These are phyloP conservation scores for Epinotia brunnichana DNA, from an alignment of 2,888 invertebrate genomes.

Conservation along the genomic window DNA sequence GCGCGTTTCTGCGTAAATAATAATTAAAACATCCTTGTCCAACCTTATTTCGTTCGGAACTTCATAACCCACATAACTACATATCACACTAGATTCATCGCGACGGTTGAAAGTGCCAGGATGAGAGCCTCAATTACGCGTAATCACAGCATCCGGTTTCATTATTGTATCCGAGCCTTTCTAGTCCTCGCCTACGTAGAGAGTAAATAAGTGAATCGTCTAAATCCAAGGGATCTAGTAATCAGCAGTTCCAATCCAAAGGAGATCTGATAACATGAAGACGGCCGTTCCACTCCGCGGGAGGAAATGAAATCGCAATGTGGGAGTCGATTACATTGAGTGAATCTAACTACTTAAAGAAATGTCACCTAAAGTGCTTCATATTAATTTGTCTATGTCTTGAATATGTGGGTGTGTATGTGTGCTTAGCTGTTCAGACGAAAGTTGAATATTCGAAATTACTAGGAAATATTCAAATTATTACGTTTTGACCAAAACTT, in stretches of 20 bases:
- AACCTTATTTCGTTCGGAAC: conserved; percentile 9
- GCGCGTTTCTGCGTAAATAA: neutral
- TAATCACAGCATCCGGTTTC: conserved; percentile 27
- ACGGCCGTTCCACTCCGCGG: conserved; percentile 46
- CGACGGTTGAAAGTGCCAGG: conserved; percentile 8
- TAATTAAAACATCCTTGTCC: neutral
- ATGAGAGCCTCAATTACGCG: conserved; percentile 24
- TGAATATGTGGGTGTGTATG: no score
- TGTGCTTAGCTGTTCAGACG: no score
- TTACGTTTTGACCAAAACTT: no score
- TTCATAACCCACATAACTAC: neutral
- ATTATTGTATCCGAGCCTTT: conserved; percentile 16
- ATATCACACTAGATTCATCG: conserved; percentile 5
- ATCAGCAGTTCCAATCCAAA: conserved; percentile 53
- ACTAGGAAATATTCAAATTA: no score
- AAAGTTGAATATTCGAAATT: no score
- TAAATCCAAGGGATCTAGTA: conserved; percentile 53
- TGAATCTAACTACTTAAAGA: conserved; percentile 42
- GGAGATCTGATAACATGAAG: conserved; percentile 51
- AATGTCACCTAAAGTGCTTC: conserved; percentile 1
- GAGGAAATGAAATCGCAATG: conserved; percentile 50
- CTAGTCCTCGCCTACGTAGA: conserved; percentile 36
- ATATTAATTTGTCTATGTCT: no score
- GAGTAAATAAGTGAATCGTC: conserved; percentile 51
- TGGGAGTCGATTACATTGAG: conserved; percentile 44